Conservation (phyloP, 2,797 vertebrate species). For the Jordanella pulchra region DNA sequence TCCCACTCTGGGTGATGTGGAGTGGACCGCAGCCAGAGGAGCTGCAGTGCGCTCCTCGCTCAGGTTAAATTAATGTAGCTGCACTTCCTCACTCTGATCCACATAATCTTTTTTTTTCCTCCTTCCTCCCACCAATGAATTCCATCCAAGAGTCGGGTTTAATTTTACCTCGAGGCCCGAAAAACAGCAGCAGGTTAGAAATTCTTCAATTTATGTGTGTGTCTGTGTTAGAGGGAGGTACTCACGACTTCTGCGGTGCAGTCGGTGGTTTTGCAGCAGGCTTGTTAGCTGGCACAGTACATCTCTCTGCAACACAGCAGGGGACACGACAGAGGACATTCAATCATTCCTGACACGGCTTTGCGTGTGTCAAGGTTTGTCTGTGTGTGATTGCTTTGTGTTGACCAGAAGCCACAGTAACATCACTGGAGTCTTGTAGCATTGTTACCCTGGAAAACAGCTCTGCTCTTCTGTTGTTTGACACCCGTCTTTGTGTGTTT, state of each 20-base stretch:
- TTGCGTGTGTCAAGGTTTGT: conserved; percentile 52
- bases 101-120: conserved; percentile 43
- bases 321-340: conserved; percentile 55
- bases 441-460: neutral
- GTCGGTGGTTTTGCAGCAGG: conserved; percentile 85
- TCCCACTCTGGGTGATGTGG: conserved; percentile 46
- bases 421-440: conserved; percentile 19
- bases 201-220: conserved; percentile 29
- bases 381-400: conserved; percentile 25
- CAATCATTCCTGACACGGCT: conserved; percentile 64
- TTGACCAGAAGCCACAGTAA: conserved; percentile 63
- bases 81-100: conserved; percentile 67
- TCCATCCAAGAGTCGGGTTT: conserved; percentile 67
- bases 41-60: conserved; percentile 67
- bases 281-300: conserved; percentile 88
- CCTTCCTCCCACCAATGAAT: conserved; percentile 57
- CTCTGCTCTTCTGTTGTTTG: conserved; percentile 49
- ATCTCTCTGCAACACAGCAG: conserved; percentile 86
- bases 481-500: conserved; percentile 4
- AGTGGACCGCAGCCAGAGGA: conserved; percentile 57
- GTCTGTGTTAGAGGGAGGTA: conserved; percentile 62
- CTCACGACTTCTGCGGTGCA: conserved; percentile 92
- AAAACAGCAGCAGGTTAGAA: conserved; percentile 51
- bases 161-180: conserved; percentile 66
- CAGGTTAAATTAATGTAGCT: conserved; percentile 69